Percentiles rank a stretch among this genome's conserved stretches.
These are phyloP conservation scores for Tangara arthus DNA, from an alignment of 2,797 vertebrate species.

Conservation along the genomic window DNA sequence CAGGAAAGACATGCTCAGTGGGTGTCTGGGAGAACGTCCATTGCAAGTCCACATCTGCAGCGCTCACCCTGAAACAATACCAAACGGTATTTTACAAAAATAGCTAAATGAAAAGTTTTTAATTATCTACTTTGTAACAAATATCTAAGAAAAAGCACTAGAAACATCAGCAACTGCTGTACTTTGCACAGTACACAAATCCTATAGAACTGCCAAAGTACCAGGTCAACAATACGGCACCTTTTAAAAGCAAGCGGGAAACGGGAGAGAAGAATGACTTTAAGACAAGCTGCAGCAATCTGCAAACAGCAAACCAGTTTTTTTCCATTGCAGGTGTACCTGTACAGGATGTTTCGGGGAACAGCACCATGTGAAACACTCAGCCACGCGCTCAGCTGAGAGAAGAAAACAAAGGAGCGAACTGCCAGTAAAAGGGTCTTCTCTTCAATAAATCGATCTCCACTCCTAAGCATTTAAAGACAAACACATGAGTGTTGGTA, in stretches of 20 bases:
- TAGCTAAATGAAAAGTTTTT: neutral
- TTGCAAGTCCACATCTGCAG: constrained; percentile 91
- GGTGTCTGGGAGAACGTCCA: constrained; percentile 95
- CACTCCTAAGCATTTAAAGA: constrained; percentile 79
- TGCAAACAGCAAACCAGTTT: neutral
- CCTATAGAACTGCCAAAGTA: neutral
- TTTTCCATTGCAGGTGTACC: constrained; percentile 72
- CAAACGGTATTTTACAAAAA: neutral
- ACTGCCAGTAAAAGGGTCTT: constrained; percentile 94
- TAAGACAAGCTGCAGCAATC: neutral
- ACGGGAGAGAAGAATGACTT: neutral
- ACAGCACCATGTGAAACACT: constrained; percentile 97
- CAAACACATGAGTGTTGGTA: neutral
- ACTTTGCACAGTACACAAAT: neutral
- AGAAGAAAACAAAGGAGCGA: constrained; percentile 98
- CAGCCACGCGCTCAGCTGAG: constrained; percentile 98
- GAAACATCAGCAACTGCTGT: neutral
- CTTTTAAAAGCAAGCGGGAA: neutral
- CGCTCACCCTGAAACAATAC: constrained; percentile 86
- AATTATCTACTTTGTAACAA: neutral
- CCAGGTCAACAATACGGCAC: neutral
- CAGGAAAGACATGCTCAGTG: constrained; percentile 93
- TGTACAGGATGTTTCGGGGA: constrained; percentile 97
- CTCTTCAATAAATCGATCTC: constrained; percentile 95
- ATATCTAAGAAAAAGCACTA: neutral